phyloP scores from a whole-genome alignment of 2,888 invertebrate species.

The Mythimna lalbum region DNA sequence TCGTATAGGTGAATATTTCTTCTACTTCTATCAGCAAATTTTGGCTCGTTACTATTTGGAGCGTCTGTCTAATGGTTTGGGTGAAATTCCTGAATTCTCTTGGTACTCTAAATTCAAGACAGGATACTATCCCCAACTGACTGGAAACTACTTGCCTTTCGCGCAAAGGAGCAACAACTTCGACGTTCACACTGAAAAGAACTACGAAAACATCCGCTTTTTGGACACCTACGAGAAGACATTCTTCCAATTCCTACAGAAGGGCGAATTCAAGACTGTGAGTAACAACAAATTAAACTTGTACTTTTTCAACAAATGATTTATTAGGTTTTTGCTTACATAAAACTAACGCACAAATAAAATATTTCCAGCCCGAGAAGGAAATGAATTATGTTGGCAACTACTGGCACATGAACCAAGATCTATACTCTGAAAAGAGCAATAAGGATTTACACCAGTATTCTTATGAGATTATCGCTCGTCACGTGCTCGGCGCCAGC shows the following conservation, averaged over 20 bases:
- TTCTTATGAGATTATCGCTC: constrained; percentile 91
- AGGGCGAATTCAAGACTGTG: constrained; percentile 91
- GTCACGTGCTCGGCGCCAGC: constrained; percentile 81
- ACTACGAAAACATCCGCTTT: constrained; percentile 86
- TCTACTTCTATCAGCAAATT: constrained; percentile 92
- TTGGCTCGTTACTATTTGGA: constrained; percentile 93
- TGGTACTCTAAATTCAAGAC: constrained; percentile 91
- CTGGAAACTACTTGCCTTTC: constrained; percentile 82
- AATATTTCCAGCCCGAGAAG: constrained; percentile 74
- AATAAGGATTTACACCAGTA: constrained; percentile 80
- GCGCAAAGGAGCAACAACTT: constrained; percentile 91
- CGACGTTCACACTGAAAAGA: constrained; percentile 87
- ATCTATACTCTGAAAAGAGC: constrained; percentile 79
- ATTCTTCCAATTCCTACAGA: constrained; percentile 86
- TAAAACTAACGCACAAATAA: not conserved
- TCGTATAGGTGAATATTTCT: constrained; percentile 92
- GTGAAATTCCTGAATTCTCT: constrained; percentile 91
- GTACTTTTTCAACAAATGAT: not conserved
- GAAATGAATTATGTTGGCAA: constrained; percentile 89
- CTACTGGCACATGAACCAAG: constrained; percentile 90
- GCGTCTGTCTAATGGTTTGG: constrained; percentile 92
- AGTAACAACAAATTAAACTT: constrained; percentile 28
- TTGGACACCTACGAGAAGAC: constrained; percentile 91
- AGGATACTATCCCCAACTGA: constrained; percentile 76
- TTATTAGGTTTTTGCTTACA: not conserved